A percentile compares a stretch with the other conserved stretches of the same genome.
phyloP scores from a whole-genome alignment of 2,888 invertebrate species.

The Trachelus stipa region DNA sequence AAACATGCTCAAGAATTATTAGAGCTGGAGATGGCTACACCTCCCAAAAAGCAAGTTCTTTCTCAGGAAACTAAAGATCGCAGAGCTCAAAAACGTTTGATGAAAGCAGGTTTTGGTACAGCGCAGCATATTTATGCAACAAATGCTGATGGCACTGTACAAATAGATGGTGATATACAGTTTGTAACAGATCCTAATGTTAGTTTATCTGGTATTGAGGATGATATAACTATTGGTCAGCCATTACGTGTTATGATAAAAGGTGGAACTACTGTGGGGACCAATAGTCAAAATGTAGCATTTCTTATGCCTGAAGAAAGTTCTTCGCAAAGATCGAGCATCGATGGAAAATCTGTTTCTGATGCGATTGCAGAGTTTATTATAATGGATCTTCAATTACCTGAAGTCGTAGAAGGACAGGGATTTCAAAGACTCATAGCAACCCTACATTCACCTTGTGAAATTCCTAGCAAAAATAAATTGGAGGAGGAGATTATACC shows the following conservation, averaged over 20 bases:
- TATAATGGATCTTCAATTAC: conserved; percentile 66
- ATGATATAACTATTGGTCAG: conserved; percentile 52
- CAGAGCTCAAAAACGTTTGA: conserved; percentile 55
- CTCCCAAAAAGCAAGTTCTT: conserved; percentile 54
- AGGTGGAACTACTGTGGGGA: conserved; percentile 34
- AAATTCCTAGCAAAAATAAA: conserved; percentile 67
- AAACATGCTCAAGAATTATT: conserved; percentile 64
- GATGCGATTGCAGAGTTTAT: conserved; percentile 68
- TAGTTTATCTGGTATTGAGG: conserved; percentile 56
- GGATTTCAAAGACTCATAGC: conserved; percentile 68
- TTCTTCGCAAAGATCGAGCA: conserved; percentile 37
- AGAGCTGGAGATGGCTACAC: conserved; percentile 59
- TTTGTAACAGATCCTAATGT: conserved; percentile 63
- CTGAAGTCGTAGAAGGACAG: conserved; percentile 67
- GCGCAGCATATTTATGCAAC: conserved; percentile 64
- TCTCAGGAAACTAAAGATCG: conserved; percentile 58
- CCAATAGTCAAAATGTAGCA: conserved; percentile 52
- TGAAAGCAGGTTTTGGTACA: conserved; percentile 49
- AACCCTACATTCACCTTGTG: conserved; percentile 65
- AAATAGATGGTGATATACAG: conserved; percentile 64
- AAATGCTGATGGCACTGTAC: conserved; percentile 63
- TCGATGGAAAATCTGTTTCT: conserved; percentile 63
- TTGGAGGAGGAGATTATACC: conserved; percentile 68
- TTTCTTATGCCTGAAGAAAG: conserved; percentile 59
- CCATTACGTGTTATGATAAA: conserved; percentile 56